These are phyloP conservation scores for Xanthorhoe designata DNA, from an alignment of 2,888 invertebrate species.

Conservation along the genomic window DNA sequence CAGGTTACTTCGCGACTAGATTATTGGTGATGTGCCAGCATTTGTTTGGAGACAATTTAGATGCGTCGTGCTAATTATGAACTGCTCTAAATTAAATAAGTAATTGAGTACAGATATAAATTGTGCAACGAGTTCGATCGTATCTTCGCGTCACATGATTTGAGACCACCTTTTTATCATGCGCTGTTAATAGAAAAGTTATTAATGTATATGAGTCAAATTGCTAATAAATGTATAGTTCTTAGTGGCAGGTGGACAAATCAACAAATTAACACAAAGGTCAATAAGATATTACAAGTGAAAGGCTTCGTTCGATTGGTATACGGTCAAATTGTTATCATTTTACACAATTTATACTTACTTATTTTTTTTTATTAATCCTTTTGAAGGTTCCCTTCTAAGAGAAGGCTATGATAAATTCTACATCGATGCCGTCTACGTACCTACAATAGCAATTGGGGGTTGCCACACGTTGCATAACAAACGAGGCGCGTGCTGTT, in stretches of 20 bases:
- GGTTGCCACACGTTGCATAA: conserved; percentile 13
- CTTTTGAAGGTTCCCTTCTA: no score
- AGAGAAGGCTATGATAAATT: no score
- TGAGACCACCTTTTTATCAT: conserved; percentile 21
- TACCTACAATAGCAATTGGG: background rate
- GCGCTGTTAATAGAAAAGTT: conserved; percentile 6
- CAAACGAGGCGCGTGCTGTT: conserved; percentile 34
- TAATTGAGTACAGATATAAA: conserved; percentile 36
- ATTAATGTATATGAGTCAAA: no score
- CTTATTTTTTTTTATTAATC: no score
- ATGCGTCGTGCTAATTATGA: conserved; percentile 59
- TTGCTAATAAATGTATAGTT: background rate
- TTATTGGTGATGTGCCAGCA: conserved; percentile 64
- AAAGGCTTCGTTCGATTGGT: no score
- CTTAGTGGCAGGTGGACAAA: background rate
- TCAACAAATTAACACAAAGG: background rate
- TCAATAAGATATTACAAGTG: no score
- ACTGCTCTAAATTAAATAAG: conserved; percentile 42
- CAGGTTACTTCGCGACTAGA: conserved; percentile 36
- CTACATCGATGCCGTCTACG: no score
- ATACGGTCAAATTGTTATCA: no score
- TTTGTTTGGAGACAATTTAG: conserved; percentile 65
- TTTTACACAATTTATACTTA: no score
- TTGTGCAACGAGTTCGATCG: conserved; percentile 20
- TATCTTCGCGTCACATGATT: conserved; percentile 40